Evolutionary conservation across 2,888 invertebrate genomes (phyloP), one percentile per base, ranked within the genome.

Genomic region (Agonopterix subpropinquella): DNA sequence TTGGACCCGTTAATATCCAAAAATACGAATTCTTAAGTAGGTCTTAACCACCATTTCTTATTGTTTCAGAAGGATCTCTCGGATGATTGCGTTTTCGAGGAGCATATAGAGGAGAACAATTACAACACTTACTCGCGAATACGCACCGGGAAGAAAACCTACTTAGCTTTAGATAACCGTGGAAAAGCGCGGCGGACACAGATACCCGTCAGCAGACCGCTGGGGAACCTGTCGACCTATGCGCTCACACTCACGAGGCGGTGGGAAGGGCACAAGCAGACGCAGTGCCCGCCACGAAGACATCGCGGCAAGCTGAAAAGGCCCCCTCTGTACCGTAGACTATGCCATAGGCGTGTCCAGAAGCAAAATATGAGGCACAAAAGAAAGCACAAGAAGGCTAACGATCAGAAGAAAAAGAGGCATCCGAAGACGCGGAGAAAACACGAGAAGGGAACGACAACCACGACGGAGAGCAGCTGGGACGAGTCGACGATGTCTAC

Each of bases 71-170:
- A 92, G 89, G 93, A 93, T 82, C 94, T 93, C 90, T 92, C 92
- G 74, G 92, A 94, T 77, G 94, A 94, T 71, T 96, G 96, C 89
- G 91, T 95, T 77, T 95, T 96, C 91, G 94, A 95, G 86, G 96
- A 96, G 89, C 93, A 92, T 76, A 92, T 95, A 81, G 95, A 94
- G 80, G 92, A 93, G 80, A 93, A 95, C 82, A 92, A 94, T 79
- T 96, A 95, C 89, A 96, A 95, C 80, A 94, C 94, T 51, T 96
- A 96, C 87, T 93, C 95, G 67, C 92, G 92, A 77, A 91, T 93
- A 81, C 78, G 85, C 57, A 89, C 82, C 57, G 90, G 91, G 64
- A 89, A 89, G 74, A 92, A 92, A 66, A 93, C 94, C 47, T 96
- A 93, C 87, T 88, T 96, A 79, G 96, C 95, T 56, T 85, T 96